These are phyloP conservation scores for Dendronephthya gigantea DNA, from an alignment of 64 coral and sea anemone species.

Conservation along the genomic window DNA sequence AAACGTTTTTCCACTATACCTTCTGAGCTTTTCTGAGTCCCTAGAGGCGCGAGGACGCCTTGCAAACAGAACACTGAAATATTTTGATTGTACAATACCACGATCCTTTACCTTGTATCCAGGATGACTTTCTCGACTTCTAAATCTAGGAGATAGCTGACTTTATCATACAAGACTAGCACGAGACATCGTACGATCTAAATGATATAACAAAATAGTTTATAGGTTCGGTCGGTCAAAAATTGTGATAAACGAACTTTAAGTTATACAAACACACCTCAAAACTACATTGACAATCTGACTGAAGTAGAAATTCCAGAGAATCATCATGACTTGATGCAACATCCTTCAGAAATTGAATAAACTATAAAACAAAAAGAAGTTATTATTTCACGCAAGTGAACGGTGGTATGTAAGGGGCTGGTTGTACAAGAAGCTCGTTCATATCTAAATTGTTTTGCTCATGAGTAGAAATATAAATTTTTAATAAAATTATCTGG, in stretches of 20 bases:
- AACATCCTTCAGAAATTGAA: not conserved
- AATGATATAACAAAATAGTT: not conserved
- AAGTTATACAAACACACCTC: not conserved
- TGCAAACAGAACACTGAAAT: not conserved
- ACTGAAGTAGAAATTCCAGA: not conserved
- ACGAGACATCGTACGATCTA: conserved; percentile 5
- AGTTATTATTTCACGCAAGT: no score
- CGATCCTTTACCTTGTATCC: not conserved
- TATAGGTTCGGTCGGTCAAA: no score
- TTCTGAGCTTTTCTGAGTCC: not conserved
- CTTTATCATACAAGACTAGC: not conserved
- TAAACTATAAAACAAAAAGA: not conserved
- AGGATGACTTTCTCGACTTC: not conserved
- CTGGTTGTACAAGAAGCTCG: no score
- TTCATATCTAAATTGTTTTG: no score
- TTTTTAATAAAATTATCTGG: no score
- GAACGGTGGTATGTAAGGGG: no score
- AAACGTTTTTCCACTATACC: not conserved
- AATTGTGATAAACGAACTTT: no score
- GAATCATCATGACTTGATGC: not conserved
- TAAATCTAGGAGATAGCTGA: not conserved
- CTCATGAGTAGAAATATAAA: no score
- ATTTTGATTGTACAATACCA: not conserved
- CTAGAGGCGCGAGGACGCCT: not conserved
- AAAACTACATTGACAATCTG: not conserved